phyloP scores from a whole-genome alignment of 2,888 invertebrate genomes.

The Itoplectis maculator region DNA sequence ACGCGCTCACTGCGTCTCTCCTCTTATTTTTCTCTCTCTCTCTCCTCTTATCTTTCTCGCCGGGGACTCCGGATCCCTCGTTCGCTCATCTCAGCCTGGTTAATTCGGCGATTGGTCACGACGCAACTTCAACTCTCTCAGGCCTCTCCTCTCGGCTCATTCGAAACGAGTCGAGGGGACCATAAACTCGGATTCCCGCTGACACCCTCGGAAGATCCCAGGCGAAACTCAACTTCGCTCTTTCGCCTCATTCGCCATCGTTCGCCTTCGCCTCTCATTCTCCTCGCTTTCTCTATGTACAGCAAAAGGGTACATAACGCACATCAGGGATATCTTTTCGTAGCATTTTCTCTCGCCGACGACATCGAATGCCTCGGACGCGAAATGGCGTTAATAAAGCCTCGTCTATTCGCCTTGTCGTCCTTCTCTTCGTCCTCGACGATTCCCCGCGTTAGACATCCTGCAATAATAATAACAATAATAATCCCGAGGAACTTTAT shows the following conservation, averaged over 20 bases:
- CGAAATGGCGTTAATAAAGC: conserved; percentile 57
- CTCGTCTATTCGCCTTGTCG: conserved; percentile 33
- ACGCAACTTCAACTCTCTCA: conserved; percentile 36
- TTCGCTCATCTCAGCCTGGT: conserved; percentile 62
- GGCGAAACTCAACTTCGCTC: conserved; percentile 52
- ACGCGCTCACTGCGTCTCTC: conserved; percentile 54
- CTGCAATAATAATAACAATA: conserved; percentile 33
- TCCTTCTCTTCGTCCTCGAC: background rate
- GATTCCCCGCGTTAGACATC: background rate
- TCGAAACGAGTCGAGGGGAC: conserved; percentile 62
- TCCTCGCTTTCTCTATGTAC: too few relatives aligned
- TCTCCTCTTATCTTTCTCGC: conserved; percentile 47
- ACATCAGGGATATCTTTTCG: too few relatives aligned
- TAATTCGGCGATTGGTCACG: conserved; percentile 73
- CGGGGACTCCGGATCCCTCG: conserved; percentile 35
- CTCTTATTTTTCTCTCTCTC: conserved; percentile 57
- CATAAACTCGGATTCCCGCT: conserved; percentile 73
- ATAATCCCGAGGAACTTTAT: conserved; percentile 34
- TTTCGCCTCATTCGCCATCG: conserved; percentile 37
- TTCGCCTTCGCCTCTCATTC: conserved; percentile 31
- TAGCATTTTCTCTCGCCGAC: too few relatives aligned
- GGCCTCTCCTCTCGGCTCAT: conserved; percentile 15
- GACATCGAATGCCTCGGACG: too few relatives aligned
- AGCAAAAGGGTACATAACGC: too few relatives aligned
- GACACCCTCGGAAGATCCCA: too few relatives aligned